Evolutionary conservation across 2,797 vertebrate species (phyloP), one percentile per base, ranked within the genome.

Genomic region (Mormyrus hasselquistii): DNA sequence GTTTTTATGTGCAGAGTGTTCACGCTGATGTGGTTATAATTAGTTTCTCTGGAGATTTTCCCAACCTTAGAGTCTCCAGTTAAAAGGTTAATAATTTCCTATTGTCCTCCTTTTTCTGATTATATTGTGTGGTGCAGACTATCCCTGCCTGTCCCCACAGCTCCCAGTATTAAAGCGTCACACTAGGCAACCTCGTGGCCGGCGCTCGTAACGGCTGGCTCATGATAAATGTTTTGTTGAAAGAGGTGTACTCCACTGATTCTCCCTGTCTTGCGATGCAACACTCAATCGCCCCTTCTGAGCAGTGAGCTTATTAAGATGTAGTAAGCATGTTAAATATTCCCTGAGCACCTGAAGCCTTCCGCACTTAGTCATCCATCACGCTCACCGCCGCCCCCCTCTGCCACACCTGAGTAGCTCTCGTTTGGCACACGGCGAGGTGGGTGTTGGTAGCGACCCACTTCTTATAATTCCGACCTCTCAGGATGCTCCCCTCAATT

Each of bases 61-160:
- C 84, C 50, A 4, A 4, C 84, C 69, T 84, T 52, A 44, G 41
- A 85, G 59, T 89, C 83, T 73, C 87, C 44, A 65, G 86, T 90
- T 90, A 90, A 69, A 84, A 90, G 88, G 86, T 90, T 90, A 90
- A 87, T 88, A 89, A 90, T 69, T 76, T 87, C 52, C 52, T 59
- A 86, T 86, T 90, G 83, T 90, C 59, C 76, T 84, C 89, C 73
- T 82, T 50, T 79, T 89, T 87, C 62, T 8, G 29, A 83, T 62
- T 65, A 41, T 41, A 50, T 59, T 87, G 62, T 87, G 52, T 47
- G 73, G 34, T 87, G 6, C 47, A 8, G 82, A 6, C 59, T 4
- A 57, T 16, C 41, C 34, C 16, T 44, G 41, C 47, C 44, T 83
- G 38, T 25, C 44, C 82, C 85, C 9, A 2, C 53, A 52, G 34